These are phyloP conservation scores for Poecilobothrus nobilitatus DNA, from an alignment of 2,888 invertebrate genomes.

Conservation along the genomic window DNA sequence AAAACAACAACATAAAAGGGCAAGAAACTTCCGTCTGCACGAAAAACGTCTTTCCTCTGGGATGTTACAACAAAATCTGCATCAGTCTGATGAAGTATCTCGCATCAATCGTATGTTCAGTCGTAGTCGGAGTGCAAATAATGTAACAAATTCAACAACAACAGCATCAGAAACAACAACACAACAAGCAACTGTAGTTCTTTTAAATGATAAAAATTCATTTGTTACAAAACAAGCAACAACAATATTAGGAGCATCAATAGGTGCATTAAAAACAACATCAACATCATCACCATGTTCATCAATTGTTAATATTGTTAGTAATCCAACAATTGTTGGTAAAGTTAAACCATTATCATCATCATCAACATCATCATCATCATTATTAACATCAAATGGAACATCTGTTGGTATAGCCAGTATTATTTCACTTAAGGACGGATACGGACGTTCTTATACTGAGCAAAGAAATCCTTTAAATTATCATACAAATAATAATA, in stretches of 20 bases:
- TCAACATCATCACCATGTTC: not conserved
- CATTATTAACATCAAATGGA: not conserved
- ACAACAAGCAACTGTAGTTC: constrained; percentile 19
- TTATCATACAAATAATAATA: too few relatives aligned
- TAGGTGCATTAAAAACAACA: constrained; percentile 6
- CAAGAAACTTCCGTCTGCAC: constrained; percentile 30
- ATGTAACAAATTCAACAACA: constrained; percentile 15
- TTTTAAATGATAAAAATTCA: constrained; percentile 3
- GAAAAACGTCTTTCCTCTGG: constrained; percentile 23
- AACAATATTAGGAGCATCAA: constrained; percentile 13
- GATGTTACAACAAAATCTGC: constrained; percentile 15
- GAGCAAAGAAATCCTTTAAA: not conserved
- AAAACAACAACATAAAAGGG: constrained; percentile 20
- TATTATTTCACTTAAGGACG: constrained; percentile 2
- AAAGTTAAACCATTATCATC: not conserved
- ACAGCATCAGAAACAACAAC: constrained; percentile 13
- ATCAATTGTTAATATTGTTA: not conserved
- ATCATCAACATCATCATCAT: not conserved
- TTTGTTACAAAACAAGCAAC: not conserved
- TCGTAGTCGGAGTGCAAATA: constrained; percentile 20
- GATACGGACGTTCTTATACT: not conserved
- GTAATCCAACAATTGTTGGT: not conserved
- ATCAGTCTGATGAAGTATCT: constrained; percentile 30
- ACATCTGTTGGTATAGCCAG: constrained; percentile 4
- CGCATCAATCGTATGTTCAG: constrained; percentile 31